Base-by-base conservation (phyloP, 1,140 invertebrate genomes). In the Protaetia brevitarsis region DNA sequence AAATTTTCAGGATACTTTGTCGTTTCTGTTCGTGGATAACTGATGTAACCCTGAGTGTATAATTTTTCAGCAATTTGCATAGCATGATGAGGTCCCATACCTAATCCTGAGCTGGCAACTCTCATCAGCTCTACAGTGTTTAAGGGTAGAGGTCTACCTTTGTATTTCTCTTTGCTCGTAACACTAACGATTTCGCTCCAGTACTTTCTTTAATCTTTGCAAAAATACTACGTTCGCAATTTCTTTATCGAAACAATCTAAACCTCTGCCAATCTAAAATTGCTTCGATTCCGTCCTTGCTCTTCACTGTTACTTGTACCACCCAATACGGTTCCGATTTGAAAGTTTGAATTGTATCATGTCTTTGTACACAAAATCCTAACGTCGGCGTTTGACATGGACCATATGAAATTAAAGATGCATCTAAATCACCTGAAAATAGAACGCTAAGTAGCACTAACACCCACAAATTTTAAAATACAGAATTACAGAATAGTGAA, bases 301-400 rank as follows among this genome's bases (percentile, higher is more conserved):
- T 87, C 61, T 87, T 87, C 5, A 90, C 85, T 60, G 85, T 84
- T 1, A 92, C 83, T 76, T 94, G 86, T 27, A 99, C 79, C 56
- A 95, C 89, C 96, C 96, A 99, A 82, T 93, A 99, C 2, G 93
- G 85, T 81, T 99, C 97, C 3, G 97, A 94, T 80, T 98, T 98
- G 74, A 99, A 99, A 4, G 94, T 95, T 77, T 97, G 94, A 67
- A 99, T 99, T 76, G 94, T 90, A 82, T 99, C 98, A 79, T 99
- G 96, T 37, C 98, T 85, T 76, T 97, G 93, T 1, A 99, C 98
- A 85, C 98, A 99, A 80, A 99, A 99, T 4, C 97, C 97, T 8
- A 99, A 82, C 0, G 98, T 99, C n/a, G 98, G 98, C 2, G 97
- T 99, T 84, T 99, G 98, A 76, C 98, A 99, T 1, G 98, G 98